phyloP scores from a whole-genome alignment of 2,888 invertebrate genomes.

The Escarpia spicata region DNA sequence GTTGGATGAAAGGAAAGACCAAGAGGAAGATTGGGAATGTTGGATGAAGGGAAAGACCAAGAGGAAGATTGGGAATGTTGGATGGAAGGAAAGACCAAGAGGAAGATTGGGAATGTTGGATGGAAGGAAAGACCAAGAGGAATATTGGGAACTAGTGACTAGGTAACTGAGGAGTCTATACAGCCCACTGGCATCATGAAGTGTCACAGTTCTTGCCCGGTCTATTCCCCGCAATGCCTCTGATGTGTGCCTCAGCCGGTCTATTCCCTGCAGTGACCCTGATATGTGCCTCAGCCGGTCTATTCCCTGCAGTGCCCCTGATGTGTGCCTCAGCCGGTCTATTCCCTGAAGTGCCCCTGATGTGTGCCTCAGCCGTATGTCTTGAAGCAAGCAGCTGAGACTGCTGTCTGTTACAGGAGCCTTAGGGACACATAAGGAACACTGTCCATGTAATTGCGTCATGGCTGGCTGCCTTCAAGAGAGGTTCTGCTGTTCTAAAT shows the following conservation, averaged over 20 bases:
- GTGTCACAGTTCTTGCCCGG: not conserved
- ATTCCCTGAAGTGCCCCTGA: too few species aligned
- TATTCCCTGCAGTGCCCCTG: not conserved
- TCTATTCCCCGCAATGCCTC: not conserved
- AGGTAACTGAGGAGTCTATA: not conserved
- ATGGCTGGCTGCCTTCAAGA: not conserved
- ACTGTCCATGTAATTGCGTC: not conserved
- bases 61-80: not conserved
- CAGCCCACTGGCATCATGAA: not conserved
- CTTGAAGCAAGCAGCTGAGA: not conserved
- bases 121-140: not conserved
- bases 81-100: not conserved
- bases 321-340: not conserved
- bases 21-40: not conserved
- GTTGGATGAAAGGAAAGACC: too few species aligned
- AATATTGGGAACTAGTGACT: not conserved
- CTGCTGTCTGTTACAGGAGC: not conserved
- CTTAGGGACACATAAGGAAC: not conserved
- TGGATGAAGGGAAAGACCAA: not conserved
- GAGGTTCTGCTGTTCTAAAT: not conserved
- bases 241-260: not conserved
- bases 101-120: not conserved
- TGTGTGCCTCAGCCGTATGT: not conserved
- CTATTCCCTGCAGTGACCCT: not conserved
- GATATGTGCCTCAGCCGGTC: not conserved